Conservation (phyloP, 2,113 vertebrate genomes). For the Sapajus apella region DNA sequence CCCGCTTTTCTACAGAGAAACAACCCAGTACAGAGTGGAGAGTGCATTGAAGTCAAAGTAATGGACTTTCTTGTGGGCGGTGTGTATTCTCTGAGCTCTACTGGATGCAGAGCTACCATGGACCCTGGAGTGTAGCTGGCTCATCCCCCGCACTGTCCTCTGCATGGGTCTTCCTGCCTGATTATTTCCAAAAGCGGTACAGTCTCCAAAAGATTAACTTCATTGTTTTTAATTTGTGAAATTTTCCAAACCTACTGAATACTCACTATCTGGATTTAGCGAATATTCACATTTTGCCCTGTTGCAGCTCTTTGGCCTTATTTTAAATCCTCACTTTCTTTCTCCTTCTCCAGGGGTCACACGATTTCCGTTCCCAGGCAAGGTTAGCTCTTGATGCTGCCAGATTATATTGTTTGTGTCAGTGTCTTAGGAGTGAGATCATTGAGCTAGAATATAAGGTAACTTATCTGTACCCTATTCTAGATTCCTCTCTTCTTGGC, state of each 20-base stretch:
- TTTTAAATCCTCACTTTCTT: neutral
- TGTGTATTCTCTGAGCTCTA: no score
- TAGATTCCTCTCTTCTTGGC: neutral
- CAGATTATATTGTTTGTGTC: neutral
- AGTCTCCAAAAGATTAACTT: neutral
- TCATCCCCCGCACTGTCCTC: no score
- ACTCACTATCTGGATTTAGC: neutral
- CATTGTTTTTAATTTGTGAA: neutral
- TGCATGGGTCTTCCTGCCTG: neutral
- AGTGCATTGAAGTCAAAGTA: neutral
- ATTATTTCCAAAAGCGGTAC: neutral
- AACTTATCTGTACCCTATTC: neutral
- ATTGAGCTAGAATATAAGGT: neutral
- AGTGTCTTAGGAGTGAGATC: neutral
- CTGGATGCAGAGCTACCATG: fast-evolving
- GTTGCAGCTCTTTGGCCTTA: neutral
- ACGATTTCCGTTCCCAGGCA: neutral
- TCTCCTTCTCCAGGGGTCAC: neutral
- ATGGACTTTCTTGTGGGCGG: neutral
- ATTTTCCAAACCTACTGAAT: neutral
- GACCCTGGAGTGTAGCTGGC: neutral
- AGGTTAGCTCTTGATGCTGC: neutral
- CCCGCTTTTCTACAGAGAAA: neutral
- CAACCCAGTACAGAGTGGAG: neutral
- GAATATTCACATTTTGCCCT: neutral